Base-by-base conservation (phyloP, 2,113 vertebrate genomes). In the Cnemophilus loriae region DNA sequence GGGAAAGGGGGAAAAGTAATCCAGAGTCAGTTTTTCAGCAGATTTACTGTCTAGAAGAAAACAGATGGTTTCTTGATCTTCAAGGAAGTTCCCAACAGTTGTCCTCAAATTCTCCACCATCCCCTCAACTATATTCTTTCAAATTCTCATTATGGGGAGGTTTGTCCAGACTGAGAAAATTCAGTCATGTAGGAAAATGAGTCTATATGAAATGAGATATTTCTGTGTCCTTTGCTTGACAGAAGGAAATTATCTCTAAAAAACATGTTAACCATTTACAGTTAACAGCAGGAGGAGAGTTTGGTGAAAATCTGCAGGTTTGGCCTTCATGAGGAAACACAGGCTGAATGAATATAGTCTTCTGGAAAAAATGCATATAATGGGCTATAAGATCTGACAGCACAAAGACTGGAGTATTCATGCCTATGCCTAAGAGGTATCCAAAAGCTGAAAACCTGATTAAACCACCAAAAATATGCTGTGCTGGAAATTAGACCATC, bases 371-470 rank as follows among this genome's bases (percentile, higher is more conserved):
- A 83, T 16, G 9, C 20, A 87, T 49, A 30, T n/a, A 65, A 90
- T 23, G 22, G 39, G 30, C 64, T 70, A 33, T 59, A 64, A 90
- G 79, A 90, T 78, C 65, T 90, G 96, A 92, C 86, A 97, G 87
- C 87, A 93, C 35, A 84, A 69, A 88, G 87, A 61, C 88, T 37
- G 39, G 82, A 94, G 90, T 86, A 90, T 77, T 90, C 71, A 92
- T 64, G 61, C 44, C 89, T 71, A 27, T 76, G 86, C 79, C 92
- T 96, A 89, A 86, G 64, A 93, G 83, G 75, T 86, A 88, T 74
- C 88, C 87, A 94, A 78, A 93, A 81, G 64, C 76, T 87, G 60
- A 92, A 96, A 96, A 95, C n/a, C 24, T 94, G 90, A 95, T 97
- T 96, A 96, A 96, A 84, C 28, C 83, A 86, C 85, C 56, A 88